phyloP scores from a whole-genome alignment of 2,888 invertebrate genomes.

The Caenorhabditis angaria region DNA sequence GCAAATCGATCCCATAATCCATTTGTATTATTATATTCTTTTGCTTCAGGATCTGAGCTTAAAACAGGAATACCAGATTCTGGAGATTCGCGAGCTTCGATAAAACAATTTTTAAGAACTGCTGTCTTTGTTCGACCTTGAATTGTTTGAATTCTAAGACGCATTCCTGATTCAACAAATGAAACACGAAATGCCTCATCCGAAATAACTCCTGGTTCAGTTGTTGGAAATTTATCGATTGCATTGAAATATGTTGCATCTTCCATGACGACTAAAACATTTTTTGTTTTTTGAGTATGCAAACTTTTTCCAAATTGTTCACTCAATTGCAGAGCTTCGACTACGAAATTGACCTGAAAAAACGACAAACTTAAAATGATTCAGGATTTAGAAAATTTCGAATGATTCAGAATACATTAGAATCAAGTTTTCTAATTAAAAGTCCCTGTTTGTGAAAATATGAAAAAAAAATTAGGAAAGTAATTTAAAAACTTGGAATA shows the following conservation, averaged over 20 bases:
- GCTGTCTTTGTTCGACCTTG: conserved; percentile 27
- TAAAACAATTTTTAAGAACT: conserved; percentile 26
- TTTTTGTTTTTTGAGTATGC: conserved; percentile 48
- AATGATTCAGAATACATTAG: too few relatives aligned
- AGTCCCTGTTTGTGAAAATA: too few relatives aligned
- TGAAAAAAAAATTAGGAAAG: too few relatives aligned
- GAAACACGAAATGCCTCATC: conserved; percentile 22
- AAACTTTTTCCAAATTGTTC: conserved; percentile 52
- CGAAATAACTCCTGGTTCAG: neutral
- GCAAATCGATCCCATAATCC: conserved; percentile 20
- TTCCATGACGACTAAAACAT: conserved; percentile 56
- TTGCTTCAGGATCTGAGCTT: conserved; percentile 8
- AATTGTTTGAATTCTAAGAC: conserved; percentile 42
- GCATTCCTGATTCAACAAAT: conserved; percentile 47
- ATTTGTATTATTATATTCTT: conserved; percentile 5
- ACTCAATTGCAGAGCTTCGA: conserved; percentile 67
- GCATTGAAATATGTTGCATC: conserved; percentile 32
- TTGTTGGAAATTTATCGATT: conserved; percentile 6
- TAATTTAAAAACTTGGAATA: too few relatives aligned
- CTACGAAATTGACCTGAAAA: conserved; percentile 59
- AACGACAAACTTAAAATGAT: conserved; percentile 21
- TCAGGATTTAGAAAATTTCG: neutral
- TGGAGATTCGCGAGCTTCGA: conserved; percentile 30
- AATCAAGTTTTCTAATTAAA: too few relatives aligned
- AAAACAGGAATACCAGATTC: conserved; percentile 43